Base-by-base conservation (phyloP, 1,140 invertebrate species). In the Zaprionus tsacasi region DNA sequence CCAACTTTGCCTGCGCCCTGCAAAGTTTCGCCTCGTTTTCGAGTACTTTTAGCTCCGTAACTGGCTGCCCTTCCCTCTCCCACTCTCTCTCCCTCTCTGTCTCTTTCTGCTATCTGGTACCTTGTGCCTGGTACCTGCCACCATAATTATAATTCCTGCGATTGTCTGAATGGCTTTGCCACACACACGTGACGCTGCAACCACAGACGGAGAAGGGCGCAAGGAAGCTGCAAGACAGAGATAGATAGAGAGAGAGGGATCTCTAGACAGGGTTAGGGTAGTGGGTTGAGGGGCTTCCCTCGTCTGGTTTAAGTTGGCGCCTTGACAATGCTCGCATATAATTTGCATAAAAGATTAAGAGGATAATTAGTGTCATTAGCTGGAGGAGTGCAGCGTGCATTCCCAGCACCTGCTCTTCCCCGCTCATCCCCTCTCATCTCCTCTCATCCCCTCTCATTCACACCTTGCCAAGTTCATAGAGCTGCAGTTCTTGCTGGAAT, bases 341-440 rank as follows among this genome's bases (percentile, higher is more conserved):
- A 87, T 87, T 88, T 87, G 77, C 79, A 88, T 87, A 80, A 80
- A 72, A 87, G 83, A 87, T 87, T 88, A 87, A 78, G 79, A 80
- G 82, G 73, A 80, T 88, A 88, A 88, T 87, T 87, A 87, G 83
- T 88, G 80, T 82, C 83, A 87, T 87, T 88, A 87, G 83, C 72
- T 80, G 70, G 72, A 73, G 45, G 64, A 70, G 54, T 75, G 72
- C 72, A 70, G 25, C 52, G 54, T 55, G 72, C 58, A 59, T 64
- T 54, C 11, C 45, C 33, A 54, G 38, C 36, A 40, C 21, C 36
- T 17, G 17, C 35, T 38, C 11, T 21, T 48, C 36, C 27, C 1
- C 11, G 17, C 35, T 38, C 11, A 27, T 48, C 36, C 27, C 1
- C 11, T 12, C 45, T 30, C 27, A 21, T 60, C 38, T 63, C 27